phyloP scores from a whole-genome alignment of 2,113 vertebrate genomes.

The Canis aureus region DNA sequence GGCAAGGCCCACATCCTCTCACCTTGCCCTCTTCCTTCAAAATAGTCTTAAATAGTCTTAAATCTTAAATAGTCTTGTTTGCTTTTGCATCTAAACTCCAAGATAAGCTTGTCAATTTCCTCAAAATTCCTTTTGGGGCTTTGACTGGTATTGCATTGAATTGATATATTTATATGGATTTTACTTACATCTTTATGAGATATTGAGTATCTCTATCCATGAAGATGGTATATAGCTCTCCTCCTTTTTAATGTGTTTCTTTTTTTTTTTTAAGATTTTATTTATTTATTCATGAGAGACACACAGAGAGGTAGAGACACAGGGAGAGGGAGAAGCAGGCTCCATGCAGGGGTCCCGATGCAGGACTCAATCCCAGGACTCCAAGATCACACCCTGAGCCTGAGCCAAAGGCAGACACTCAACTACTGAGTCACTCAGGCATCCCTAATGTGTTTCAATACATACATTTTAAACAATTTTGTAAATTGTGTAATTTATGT shows the following conservation, averaged over 20 bases:
- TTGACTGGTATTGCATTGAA: not conserved
- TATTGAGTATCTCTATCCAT: not conserved
- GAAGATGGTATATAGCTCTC: not conserved
- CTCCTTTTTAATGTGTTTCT: not conserved
- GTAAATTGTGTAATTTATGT: not conserved
- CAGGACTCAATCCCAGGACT: too few species aligned
- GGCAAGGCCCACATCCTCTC: not conserved
- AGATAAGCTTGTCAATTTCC: not conserved
- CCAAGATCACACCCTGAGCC: too few species aligned
- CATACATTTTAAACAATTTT: not conserved
- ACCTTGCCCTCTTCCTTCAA: not conserved
- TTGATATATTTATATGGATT: not conserved
- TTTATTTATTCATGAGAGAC: too few species aligned
- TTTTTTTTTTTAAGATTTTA: too few species aligned
- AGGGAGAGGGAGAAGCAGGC: too few species aligned
- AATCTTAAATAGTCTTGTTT: too few species aligned
- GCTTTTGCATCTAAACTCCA: not conserved
- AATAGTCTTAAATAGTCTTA: not conserved
- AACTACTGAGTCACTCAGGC: too few species aligned
- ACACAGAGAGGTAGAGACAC: too few species aligned
- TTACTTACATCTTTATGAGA: not conserved
- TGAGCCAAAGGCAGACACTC: too few species aligned
- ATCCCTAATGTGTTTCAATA: not conserved
- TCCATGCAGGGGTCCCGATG: too few species aligned
- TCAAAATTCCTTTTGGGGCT: not conserved